Evolutionary conservation across 2,888 invertebrate genomes (phyloP), one percentile per base, ranked within the genome.

Genomic region (Chloroclystis v-ata): DNA sequence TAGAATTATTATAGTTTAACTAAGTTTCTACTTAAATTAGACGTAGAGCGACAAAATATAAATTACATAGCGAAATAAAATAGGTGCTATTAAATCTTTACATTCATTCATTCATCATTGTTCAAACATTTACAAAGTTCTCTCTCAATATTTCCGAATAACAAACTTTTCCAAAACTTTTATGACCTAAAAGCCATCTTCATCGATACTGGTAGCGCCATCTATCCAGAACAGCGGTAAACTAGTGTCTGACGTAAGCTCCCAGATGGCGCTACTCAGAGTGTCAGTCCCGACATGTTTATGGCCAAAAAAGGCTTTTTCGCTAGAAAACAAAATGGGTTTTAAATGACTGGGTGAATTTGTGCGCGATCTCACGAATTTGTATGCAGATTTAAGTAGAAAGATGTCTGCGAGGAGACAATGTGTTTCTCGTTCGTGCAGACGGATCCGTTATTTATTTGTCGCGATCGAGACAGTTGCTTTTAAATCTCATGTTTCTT

Each of bases 341-440:
- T 81, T 82, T 81, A 84, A 84, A 84, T 85, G 83, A 84, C 81
- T 80, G 67, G 71, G 78, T 76, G 82, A 84, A 82, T 85, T 82
- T 82, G 79, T 69, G 71, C 73, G 78, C 75, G 80, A 82, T 80
- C 76, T 81, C 78, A 75, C 81, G 79, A 82, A 81, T 82, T 79
- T 82, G 79, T 81, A 81, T 81, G 78, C 75, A 81, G 81, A 82
- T 81, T 81, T 78, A 81, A 74, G 77, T 69, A 79, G 79, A 78
- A 75, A 78, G 78, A 78, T 74, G 76, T 78, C 73, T 77, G 70
- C 65, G 63, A 65, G 65, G 67, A 69, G 68, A 72, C 73, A 77
- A 73, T 75, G 72, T 78, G 75, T 79, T 79, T 78, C 75, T 69
- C 73, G 72, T 61, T 77, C 76, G 75, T 76, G 75, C 75, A 75